Conservation (phyloP, 2,888 invertebrate genomes). For the Drosophila paranaensis region DNA sequence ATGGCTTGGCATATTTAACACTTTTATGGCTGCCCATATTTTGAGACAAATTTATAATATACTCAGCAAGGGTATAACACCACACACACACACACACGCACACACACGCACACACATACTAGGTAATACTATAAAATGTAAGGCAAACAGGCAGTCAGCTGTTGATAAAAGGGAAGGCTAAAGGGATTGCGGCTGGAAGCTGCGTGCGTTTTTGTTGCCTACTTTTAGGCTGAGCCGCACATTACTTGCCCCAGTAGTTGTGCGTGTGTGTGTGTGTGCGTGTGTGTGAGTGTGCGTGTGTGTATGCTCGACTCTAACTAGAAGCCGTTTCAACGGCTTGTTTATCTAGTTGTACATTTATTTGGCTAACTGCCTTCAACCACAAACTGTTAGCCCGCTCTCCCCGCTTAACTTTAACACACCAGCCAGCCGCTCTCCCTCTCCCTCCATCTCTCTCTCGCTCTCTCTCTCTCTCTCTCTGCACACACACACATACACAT, state of each 20-base stretch:
- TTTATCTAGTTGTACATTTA: constrained; percentile 77
- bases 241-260: constrained; percentile 37
- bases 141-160: constrained; percentile 58
- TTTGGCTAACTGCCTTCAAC: constrained; percentile 77
- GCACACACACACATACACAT: constrained; percentile 11
- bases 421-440: constrained; percentile 13
- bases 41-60: constrained; percentile 5
- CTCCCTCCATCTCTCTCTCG: neutral
- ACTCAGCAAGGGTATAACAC: constrained; percentile 4
- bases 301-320: constrained; percentile 33
- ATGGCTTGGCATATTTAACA: constrained; percentile 2
- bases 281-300: constrained; percentile 1
- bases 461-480: neutral
- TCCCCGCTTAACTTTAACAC: constrained; percentile 8
- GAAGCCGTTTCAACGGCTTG: constrained; percentile 66
- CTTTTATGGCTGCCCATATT: constrained; percentile 2
- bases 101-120: constrained; percentile 5
- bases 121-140: constrained; percentile 60
- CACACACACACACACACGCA: constrained; percentile 7
- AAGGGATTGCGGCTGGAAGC: constrained; percentile 2
- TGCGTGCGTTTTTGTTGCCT: constrained; percentile 52
- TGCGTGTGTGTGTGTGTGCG: constrained; percentile 1
- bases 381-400: constrained; percentile 60
- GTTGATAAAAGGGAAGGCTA: constrained; percentile 48
- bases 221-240: constrained; percentile 56